A percentile compares a stretch with the other conserved stretches of the same genome.
These are phyloP conservation scores for Stichopus horrens DNA, from an alignment of 53 echinoderm and acorn worm species.

Conservation along the genomic window DNA sequence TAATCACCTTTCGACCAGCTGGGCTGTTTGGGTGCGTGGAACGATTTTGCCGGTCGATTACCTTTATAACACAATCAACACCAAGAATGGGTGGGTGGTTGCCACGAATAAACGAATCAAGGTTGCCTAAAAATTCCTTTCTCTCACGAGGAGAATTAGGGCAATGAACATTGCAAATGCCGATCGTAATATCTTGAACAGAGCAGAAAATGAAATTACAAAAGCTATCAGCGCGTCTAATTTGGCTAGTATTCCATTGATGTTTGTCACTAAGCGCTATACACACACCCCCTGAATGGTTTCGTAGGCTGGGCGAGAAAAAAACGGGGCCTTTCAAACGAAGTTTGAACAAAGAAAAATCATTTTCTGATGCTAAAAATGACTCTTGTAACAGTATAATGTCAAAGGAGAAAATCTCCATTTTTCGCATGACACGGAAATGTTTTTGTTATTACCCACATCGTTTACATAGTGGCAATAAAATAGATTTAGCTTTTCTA, in stretches of 20 bases:
- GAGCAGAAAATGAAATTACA: not conserved
- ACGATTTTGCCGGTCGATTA: not conserved
- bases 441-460: not conserved
- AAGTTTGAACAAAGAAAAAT: not conserved
- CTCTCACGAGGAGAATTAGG: not conserved
- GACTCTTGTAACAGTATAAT: not conserved
- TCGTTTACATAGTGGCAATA: not conserved
- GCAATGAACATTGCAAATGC: slow-evolving; percentile 7
- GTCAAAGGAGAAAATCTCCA: not conserved
- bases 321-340: not conserved
- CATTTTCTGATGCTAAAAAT: not conserved
- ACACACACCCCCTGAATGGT: not conserved
- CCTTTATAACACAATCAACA: not conserved
- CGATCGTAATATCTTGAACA: not conserved
- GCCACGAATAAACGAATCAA: not conserved
- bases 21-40: not conserved
- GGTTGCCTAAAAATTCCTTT: not conserved
- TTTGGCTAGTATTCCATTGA: not conserved
- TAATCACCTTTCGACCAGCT: not conserved
- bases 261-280: not conserved
- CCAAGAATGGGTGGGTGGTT: not conserved
- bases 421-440: not conserved
- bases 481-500: not conserved
- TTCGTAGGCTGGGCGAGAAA: not conserved
- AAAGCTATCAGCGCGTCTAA: not conserved